These are phyloP conservation scores for Phataginus tricuspis DNA, from an alignment of 2,797 vertebrate species.

Conservation along the genomic window DNA sequence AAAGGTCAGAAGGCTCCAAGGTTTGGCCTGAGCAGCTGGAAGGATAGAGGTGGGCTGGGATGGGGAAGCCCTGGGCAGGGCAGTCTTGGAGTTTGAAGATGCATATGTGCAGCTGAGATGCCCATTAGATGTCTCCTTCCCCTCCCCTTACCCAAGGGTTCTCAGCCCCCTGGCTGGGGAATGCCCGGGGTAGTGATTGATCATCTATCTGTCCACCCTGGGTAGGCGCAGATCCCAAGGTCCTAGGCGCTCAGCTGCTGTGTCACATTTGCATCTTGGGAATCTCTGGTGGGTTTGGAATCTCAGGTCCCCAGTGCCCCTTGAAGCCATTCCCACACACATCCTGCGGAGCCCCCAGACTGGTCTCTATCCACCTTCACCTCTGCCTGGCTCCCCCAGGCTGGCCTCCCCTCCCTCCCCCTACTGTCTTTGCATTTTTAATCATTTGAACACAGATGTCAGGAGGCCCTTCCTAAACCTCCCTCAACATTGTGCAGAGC, in stretches of 20 bases:
- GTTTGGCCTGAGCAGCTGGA: background rate
- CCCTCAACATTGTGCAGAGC: background rate
- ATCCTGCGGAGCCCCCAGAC: background rate
- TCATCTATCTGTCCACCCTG: background rate
- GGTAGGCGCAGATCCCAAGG: rapidly evolving
- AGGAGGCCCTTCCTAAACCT: background rate
- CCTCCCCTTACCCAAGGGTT: background rate
- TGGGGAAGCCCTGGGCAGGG: rapidly evolving
- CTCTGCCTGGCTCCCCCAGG: background rate
- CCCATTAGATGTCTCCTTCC: too few species aligned
- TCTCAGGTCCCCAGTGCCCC: background rate
- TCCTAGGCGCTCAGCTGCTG: background rate
- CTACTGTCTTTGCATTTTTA: background rate
- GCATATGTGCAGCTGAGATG: background rate
- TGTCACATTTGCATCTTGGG: rapidly evolving
- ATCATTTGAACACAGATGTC: background rate
- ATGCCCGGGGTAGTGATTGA: rapidly evolving
- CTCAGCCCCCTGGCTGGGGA: rapidly evolving
- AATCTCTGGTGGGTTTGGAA: background rate
- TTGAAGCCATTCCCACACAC: background rate
- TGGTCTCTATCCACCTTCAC: too few species aligned
- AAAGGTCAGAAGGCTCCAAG: background rate
- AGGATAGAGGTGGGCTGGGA: background rate
- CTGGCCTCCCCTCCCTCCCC: background rate
- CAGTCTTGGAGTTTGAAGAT: background rate